Percentiles rank a stretch among this genome's conserved stretches.
These are phyloP conservation scores for Cuniculus paca DNA, from an alignment of 2,797 vertebrate genomes.

Conservation along the genomic window DNA sequence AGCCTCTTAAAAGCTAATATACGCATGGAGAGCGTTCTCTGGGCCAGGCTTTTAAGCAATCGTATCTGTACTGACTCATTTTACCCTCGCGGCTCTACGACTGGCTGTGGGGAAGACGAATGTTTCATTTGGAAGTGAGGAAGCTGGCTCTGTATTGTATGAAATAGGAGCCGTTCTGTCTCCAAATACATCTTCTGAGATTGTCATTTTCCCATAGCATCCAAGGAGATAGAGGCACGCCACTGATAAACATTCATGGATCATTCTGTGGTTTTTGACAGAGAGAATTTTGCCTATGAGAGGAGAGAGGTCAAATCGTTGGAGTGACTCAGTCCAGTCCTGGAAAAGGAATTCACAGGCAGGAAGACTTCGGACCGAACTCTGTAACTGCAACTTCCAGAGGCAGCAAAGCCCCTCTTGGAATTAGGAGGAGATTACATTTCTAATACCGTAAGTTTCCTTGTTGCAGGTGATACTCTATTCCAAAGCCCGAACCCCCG, in stretches of 20 bases:
- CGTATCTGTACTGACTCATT: background rate
- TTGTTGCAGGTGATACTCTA: conserved; percentile 5
- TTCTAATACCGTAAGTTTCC: background rate
- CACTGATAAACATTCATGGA: background rate
- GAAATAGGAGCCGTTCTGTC: background rate
- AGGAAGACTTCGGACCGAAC: background rate
- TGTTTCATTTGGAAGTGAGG: background rate
- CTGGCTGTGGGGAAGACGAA: background rate
- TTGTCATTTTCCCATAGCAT: background rate
- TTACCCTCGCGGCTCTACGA: background rate
- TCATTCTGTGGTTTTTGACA: background rate
- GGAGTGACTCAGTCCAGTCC: background rate
- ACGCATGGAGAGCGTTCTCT: background rate
- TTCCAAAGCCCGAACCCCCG: background rate
- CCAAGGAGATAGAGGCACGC: background rate
- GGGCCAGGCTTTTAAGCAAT: background rate
- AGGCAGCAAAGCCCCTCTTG: too few relatives aligned
- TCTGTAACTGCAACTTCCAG: background rate
- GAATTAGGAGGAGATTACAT: too few relatives aligned
- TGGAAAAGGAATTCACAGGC: background rate
- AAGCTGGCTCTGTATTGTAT: background rate
- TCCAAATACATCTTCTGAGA: background rate
- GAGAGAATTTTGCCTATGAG: background rate
- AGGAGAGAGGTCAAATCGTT: background rate
- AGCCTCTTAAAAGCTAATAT: background rate